phyloP scores from a whole-genome alignment of 2,888 invertebrate genomes.

The Oscheius onirici region DNA sequence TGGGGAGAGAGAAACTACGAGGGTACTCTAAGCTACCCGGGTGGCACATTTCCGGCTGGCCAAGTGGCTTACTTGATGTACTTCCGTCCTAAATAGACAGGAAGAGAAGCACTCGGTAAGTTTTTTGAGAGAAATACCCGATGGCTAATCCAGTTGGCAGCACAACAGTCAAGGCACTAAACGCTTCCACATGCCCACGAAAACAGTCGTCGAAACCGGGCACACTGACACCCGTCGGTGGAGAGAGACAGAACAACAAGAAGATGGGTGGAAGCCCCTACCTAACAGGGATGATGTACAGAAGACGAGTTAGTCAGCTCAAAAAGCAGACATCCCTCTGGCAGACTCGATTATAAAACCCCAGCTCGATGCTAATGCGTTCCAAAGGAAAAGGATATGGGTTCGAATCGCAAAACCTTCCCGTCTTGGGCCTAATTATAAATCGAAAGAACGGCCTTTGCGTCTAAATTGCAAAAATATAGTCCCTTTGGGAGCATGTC shows the following conservation, averaged over 20 bases:
- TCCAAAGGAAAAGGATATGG: slow-evolving; percentile 15
- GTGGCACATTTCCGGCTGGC: slow-evolving; percentile 31
- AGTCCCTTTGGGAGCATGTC: slow-evolving; percentile 1
- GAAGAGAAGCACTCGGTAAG: too few relatives aligned
- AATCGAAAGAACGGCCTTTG: not conserved
- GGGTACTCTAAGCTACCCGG: slow-evolving; percentile 5
- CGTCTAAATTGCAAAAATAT: slow-evolving; percentile 16
- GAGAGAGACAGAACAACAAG: not conserved
- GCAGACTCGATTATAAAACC: slow-evolving; percentile 24
- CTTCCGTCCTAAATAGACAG: slow-evolving; percentile 15
- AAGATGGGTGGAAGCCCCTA: not conserved
- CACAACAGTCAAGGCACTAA: slow-evolving; percentile 14
- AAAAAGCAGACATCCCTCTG: not conserved
- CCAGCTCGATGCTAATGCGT: slow-evolving; percentile 27
- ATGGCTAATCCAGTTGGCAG: slow-evolving; percentile 27
- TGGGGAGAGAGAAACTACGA: not conserved
- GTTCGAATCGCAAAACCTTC: not conserved
- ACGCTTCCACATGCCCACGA: slow-evolving; percentile 17
- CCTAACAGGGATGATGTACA: not conserved
- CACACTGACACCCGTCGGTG: too few relatives aligned
- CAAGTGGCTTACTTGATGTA: slow-evolving; percentile 30
- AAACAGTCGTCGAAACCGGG: slow-evolving; percentile 31
- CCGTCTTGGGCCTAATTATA: not conserved
- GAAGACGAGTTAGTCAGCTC: slow-evolving; percentile 5
- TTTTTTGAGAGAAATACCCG: not conserved